Evolutionary conservation across 2,888 invertebrate genomes (phyloP), one percentile per base, ranked within the genome.

Genomic region (Ophion ellenae): DNA sequence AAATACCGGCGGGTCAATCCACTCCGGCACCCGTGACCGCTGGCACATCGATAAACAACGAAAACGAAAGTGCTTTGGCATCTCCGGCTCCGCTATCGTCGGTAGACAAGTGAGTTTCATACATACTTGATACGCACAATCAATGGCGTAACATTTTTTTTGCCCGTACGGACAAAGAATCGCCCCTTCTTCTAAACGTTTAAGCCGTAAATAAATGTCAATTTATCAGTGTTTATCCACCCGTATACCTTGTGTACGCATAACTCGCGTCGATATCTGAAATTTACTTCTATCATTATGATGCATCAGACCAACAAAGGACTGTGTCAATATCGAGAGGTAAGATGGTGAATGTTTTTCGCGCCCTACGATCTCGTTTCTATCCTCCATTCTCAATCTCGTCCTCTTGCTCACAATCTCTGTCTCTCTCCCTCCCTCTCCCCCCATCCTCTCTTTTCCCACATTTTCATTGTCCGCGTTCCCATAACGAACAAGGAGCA

Each of bases 11-110:
- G 14, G 92, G 93, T 11, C 93, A 93, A 76, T 90, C 94, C 14
- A 91, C 92, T 3, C 90, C 94, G 17, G 93, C 93, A 11, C 91
- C 92, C 28, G 90, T 94, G 0, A 90, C 93, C 2, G 89, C 91
- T 3, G 91, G 92, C 17, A 88, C 90, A 20, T 85, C 92, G 2
- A 89, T 93, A 10, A 93, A 92, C 61, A 93, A 91, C 75, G 95
- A 95, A 64, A 90, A 92, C 61, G 95, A 95, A 81, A 94, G 91
- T 86, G 91, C 93, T 63, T 88, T 92, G 20, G 90, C 92, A 17
- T 93, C 93, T 36, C 93, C 93, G 28, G 93, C 95, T 53, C 96
- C 95, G 61, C 93, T 96, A 20, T 95, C 96, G 0, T 95, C 96
- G 57, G 93, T 96, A 61, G 96, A 96, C 89, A 96, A 95, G 95